Evolutionary conservation across 1,140 invertebrate genomes (phyloP).

Genomic region (Drosophila dunni): DNA sequence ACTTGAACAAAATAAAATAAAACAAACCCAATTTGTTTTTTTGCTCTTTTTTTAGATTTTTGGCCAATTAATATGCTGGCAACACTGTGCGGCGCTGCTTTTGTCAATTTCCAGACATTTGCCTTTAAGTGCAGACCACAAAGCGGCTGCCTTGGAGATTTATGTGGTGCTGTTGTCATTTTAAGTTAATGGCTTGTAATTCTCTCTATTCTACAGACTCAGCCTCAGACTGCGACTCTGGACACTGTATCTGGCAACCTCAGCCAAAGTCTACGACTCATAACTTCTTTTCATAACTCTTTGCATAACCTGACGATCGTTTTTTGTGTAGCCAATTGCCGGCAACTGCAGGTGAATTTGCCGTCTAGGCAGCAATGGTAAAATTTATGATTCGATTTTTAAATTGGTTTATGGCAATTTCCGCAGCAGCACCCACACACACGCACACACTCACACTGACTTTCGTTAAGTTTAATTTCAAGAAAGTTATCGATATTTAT

Average conservation of each 20-base stretch:
- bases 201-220: slow-evolving; percentile 27
- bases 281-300: slow-evolving; percentile 42
- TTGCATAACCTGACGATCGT: slow-evolving; percentile 45
- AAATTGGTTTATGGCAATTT: slow-evolving; percentile 76
- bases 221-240: background rate
- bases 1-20: too few species aligned
- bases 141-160: slow-evolving; percentile 62
- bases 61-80: too few species aligned
- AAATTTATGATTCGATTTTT: slow-evolving; percentile 66
- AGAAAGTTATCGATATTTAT: background rate
- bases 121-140: slow-evolving; percentile 54
- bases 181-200: slow-evolving; percentile 75
- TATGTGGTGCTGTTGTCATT: slow-evolving; percentile 75
- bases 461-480: slow-evolving; percentile 1
- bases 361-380: slow-evolving; percentile 31
- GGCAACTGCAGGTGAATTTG: slow-evolving; percentile 68
- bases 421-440: slow-evolving; percentile 43
- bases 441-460: slow-evolving; percentile 3
- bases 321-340: slow-evolving; percentile 36
- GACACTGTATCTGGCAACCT: slow-evolving; percentile 1
- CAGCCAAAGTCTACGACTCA: too few species aligned
- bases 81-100: slow-evolving; percentile 42
- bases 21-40: too few species aligned
- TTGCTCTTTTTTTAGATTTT: too few species aligned
- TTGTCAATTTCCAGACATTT: slow-evolving; percentile 77